Evolutionary conservation across 2,797 vertebrate species (phyloP).

Genomic region (Apodemus agrarius): DNA sequence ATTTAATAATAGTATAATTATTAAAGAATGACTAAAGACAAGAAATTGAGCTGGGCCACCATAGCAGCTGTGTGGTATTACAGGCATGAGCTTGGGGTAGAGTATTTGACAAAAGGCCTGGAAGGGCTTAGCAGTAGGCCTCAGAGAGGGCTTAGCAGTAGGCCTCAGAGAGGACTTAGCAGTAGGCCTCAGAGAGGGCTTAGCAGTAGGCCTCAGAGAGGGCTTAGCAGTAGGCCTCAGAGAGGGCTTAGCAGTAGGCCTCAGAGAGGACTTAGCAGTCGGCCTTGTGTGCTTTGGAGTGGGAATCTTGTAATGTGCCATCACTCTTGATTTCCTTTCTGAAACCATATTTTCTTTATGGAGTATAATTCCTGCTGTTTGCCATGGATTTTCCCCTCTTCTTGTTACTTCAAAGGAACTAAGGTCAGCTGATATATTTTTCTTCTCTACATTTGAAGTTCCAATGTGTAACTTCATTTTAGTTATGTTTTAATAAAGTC

Average conservation of each 20-base stretch:
- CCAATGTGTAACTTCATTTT: conserved; percentile 74
- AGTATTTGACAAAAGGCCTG: neutral
- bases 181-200: neutral
- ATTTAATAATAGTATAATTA: conserved; percentile 7
- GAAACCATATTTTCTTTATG: conserved; percentile 46
- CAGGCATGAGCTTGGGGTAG: neutral
- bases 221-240: neutral
- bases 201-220: neutral
- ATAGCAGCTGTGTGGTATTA: neutral
- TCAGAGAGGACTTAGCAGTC: neutral
- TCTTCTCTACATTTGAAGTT: conserved; percentile 41
- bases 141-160: neutral
- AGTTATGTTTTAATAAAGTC: conserved; percentile 80
- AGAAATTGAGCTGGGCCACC: neutral
- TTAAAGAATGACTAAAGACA: neutral
- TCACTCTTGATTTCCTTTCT: conserved; percentile 25
- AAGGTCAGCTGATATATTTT: conserved; percentile 64
- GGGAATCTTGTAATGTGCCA: neutral
- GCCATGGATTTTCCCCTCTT: conserved; percentile 27
- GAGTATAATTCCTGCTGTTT: conserved; percentile 42
- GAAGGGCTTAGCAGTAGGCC: neutral
- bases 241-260: neutral
- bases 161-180: neutral
- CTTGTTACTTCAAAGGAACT: conserved; percentile 71
- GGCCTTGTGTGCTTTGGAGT: neutral